A percentile compares a stretch with the other conserved stretches of the same genome.
These are phyloP conservation scores for Tenebrio molitor DNA, from an alignment of 1,140 invertebrate species.

Conservation along the genomic window DNA sequence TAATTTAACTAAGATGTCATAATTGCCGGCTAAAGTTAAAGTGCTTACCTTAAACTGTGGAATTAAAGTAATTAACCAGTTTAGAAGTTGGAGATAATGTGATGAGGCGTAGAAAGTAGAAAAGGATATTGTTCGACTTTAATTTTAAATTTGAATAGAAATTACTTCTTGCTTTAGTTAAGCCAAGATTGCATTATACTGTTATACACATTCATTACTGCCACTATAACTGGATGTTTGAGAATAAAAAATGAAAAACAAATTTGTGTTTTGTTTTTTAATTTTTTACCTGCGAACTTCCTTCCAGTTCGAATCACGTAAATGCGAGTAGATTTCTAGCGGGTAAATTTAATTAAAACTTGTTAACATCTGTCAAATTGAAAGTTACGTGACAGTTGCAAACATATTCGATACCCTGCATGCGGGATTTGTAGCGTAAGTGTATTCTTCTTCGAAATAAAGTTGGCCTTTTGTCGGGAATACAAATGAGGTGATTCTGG, in stretches of 20 bases:
- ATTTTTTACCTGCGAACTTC: no score
- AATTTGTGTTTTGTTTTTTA: no score
- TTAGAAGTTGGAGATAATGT: slow-evolving; percentile 7
- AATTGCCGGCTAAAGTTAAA: neutral
- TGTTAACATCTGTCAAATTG: no score
- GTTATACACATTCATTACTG: no score
- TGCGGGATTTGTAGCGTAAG: neutral
- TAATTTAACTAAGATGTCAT: neutral
- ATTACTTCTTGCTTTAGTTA: neutral
- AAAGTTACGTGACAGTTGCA: neutral
- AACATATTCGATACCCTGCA: no score
- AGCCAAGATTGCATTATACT: no score
- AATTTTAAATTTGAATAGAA: slow-evolving; percentile 6
- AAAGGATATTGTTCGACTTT: slow-evolving; percentile 9
- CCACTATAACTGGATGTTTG: no score
- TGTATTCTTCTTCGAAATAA: slow-evolving; percentile 7
- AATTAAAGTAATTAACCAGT: slow-evolving; percentile 11
- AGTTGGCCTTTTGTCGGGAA: slow-evolving; percentile 7
- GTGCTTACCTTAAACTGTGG: neutral
- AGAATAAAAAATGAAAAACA: no score
- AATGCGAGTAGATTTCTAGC: no score
- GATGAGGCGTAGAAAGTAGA: neutral
- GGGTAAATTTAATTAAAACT: no score
- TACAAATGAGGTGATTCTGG: slow-evolving; percentile 11
- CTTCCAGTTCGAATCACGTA: no score